phyloP scores from a whole-genome alignment of 1,140 invertebrate genomes.

The Anadara kagoshimensis region DNA sequence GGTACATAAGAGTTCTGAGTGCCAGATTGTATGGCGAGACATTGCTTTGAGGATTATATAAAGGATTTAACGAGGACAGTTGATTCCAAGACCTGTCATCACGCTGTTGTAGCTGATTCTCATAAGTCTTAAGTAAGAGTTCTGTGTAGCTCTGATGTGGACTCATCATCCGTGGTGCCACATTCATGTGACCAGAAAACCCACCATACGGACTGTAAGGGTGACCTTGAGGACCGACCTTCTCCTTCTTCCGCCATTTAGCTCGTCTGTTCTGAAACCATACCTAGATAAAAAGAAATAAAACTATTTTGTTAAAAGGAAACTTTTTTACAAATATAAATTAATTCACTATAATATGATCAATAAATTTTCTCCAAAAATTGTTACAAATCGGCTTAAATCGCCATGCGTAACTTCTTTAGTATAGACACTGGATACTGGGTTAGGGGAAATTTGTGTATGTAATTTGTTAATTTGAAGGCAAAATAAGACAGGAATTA shows the following conservation, averaged over 20 bases:
- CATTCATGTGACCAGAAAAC: slow-evolving; percentile 76
- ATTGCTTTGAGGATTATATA: slow-evolving; percentile 19
- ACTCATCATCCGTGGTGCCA: slow-evolving; percentile 81
- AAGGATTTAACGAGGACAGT: not conserved
- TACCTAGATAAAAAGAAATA: slow-evolving; percentile 81
- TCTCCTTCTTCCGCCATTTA: slow-evolving; percentile 94
- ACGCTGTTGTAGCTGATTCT: slow-evolving; percentile 70
- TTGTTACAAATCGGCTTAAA: too few species aligned
- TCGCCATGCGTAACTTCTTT: too few species aligned
- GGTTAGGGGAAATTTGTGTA: too few species aligned
- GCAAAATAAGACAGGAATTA: too few species aligned
- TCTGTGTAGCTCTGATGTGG: slow-evolving; percentile 75
- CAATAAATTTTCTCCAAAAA: too few species aligned
- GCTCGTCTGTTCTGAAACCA: slow-evolving; percentile 99
- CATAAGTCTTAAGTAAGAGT: slow-evolving; percentile 86
- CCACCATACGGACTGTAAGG: slow-evolving; percentile 88
- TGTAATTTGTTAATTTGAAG: too few species aligned
- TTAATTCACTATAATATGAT: too few species aligned
- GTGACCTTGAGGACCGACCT: slow-evolving; percentile 87
- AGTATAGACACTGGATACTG: too few species aligned
- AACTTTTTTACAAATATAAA: too few species aligned
- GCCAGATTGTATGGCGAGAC: slow-evolving; percentile 31
- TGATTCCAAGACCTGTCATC: slow-evolving; percentile 33
- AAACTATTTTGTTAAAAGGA: slow-evolving; percentile 81
- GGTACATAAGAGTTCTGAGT: slow-evolving; percentile 49